Evolutionary conservation across 1,140 invertebrate genomes (phyloP).

Genomic region (Drosophila arawakana): DNA sequence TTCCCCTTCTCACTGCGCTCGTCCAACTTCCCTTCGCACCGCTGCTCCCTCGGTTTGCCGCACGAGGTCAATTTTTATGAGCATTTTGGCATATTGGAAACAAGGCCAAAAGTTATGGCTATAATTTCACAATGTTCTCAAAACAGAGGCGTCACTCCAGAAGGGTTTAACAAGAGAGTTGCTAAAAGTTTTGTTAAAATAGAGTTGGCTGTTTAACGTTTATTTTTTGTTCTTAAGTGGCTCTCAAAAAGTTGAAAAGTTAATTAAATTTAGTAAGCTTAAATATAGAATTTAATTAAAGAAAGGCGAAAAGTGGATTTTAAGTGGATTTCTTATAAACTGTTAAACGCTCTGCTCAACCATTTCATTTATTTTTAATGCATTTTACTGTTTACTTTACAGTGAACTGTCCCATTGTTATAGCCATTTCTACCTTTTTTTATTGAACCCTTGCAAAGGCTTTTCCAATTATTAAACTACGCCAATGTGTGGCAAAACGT

Average conservation of each 20-base stretch:
- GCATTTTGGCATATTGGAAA: constrained; percentile 80
- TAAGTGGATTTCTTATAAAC: too few species aligned
- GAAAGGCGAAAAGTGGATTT: too few species aligned
- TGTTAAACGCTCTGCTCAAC: too few species aligned
- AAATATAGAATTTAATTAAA: neutral
- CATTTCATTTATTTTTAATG: too few species aligned
- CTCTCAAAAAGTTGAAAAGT: neutral
- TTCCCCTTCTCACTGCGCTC: neutral
- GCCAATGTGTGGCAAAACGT: constrained; percentile 38
- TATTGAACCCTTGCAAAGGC: neutral
- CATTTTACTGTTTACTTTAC: too few species aligned
- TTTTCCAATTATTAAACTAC: constrained; percentile 30
- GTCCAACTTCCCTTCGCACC: constrained; percentile 1
- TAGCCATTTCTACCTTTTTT: neutral
- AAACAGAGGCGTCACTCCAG: constrained; percentile 40
- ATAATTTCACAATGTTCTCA: constrained; percentile 67
- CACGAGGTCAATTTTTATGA: constrained; percentile 79
- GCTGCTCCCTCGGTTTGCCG: constrained; percentile 46
- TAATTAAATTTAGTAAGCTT: constrained; percentile 1
- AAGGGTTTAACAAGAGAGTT: constrained; percentile 12
- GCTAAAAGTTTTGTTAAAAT: neutral
- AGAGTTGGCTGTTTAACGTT: neutral
- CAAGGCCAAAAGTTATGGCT: constrained; percentile 78
- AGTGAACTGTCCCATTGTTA: too few species aligned
- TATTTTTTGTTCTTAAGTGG: constrained; percentile 5